These are phyloP conservation scores for Trogon surrucura DNA, from an alignment of 2,113 vertebrate genomes.

Conservation along the genomic window DNA sequence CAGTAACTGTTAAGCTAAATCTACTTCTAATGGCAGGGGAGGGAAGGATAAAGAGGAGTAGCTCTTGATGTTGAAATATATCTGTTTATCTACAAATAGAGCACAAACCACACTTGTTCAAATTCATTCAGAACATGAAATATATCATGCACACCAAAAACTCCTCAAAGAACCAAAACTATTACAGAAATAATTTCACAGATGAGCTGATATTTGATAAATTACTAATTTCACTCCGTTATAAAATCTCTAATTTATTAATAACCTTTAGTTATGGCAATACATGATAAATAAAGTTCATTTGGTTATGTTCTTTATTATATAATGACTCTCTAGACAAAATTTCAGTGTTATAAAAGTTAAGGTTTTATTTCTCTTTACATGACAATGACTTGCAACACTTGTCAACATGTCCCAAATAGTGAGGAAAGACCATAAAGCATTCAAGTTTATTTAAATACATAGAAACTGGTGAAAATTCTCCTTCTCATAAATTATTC, in stretches of 20 bases:
- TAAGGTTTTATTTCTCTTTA: background rate
- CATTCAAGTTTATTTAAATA: background rate
- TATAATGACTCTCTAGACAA: background rate
- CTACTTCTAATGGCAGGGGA: background rate
- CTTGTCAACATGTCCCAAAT: background rate
- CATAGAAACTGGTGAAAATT: background rate
- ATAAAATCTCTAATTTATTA: background rate
- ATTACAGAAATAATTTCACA: background rate
- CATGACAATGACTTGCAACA: background rate
- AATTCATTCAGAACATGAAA: background rate
- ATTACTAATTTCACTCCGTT: background rate
- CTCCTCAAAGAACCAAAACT: background rate
- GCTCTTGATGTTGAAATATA: background rate
- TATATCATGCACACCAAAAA: background rate
- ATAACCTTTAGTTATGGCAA: background rate
- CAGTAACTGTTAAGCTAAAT: background rate
- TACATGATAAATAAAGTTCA: background rate
- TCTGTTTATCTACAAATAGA: background rate
- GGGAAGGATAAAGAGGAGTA: background rate
- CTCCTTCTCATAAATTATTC: background rate
- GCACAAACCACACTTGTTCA: background rate
- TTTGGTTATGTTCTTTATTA: background rate
- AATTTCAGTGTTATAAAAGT: background rate
- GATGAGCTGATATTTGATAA: background rate
- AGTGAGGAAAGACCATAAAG: background rate